Evolutionary conservation across 2,888 invertebrate genomes (phyloP), one percentile per base, ranked within the genome.

Genomic region (Agrotis puta): DNA sequence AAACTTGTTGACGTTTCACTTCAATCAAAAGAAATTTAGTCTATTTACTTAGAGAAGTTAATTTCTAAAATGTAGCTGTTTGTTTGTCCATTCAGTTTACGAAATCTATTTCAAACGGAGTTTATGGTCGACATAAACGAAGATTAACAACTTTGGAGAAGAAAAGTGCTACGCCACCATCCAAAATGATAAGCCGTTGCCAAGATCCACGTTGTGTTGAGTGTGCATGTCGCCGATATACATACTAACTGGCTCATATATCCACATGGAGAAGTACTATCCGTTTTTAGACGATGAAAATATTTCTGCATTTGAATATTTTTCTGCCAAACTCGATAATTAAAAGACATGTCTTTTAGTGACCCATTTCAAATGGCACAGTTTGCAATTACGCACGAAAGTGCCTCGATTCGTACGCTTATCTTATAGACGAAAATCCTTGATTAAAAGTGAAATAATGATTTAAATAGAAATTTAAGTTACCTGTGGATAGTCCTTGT

Each of bases 401-500:
- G 1, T 22, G 0, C 6, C 5, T 27, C 13, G 3, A 27, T 2
- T 61, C 24, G 27, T 50, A 13, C 1, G 14, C 13, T 51, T 1
- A 33, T 39, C 1, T 39, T 47, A 51, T 33, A 50, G 4, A 51
- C n/a, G 9, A 51, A 45, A 7, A 56, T 43, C 4, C 6, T 0
- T 7, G 9, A 16, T 47, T 5, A 33, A 47, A 68, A 18, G 9
- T 56, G 33, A 39, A 39, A 11, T 27, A 39, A 39, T 1, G 11
- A 39, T 39, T 33, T 56, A 6, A 14, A 33, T 56, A 6, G 18
- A 45, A n/a, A 70, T 33, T 33, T 18, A 18, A 13, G 87, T 91
- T 94, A 98, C 98, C 97, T 97, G 97, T 64, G 98, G 97, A 94
- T 97, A 98, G 91, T 98, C 98, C 85, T 98, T 97, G 79, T 98